These are phyloP conservation scores for Myopa tessellatipennis DNA, from an alignment of 2,888 invertebrate genomes.

Conservation along the genomic window DNA sequence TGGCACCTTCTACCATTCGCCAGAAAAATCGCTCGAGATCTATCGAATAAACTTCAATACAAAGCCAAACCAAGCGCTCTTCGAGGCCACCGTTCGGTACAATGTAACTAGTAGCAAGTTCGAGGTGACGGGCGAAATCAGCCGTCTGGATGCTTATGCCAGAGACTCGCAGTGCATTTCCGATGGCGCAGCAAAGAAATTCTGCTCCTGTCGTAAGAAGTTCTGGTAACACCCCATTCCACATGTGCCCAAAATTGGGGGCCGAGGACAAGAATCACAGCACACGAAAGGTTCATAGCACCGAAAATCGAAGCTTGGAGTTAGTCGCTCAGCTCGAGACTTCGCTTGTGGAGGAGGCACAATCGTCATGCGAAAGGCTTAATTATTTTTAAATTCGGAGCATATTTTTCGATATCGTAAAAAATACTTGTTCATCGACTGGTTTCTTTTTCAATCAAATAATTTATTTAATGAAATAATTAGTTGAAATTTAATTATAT, in stretches of 20 bases:
- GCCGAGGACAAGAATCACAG: neutral
- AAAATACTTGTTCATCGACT: too few species aligned
- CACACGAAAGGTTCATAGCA: neutral
- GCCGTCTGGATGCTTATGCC: slow-evolving; percentile 72
- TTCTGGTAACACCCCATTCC: slow-evolving; percentile 46
- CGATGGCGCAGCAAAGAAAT: slow-evolving; percentile 71
- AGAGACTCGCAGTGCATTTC: slow-evolving; percentile 70
- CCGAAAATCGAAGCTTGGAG: too few species aligned
- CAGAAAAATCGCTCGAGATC: slow-evolving; percentile 59
- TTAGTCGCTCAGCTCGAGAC: too few species aligned
- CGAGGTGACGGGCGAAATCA: slow-evolving; percentile 72
- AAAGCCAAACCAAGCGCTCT: slow-evolving; percentile 76
- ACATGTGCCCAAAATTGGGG: neutral
- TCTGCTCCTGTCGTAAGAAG: slow-evolving; percentile 70
- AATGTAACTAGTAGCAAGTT: slow-evolving; percentile 62
- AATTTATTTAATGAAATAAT: too few species aligned
- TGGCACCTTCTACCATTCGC: slow-evolving; percentile 29
- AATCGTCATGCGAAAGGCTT: too few species aligned
- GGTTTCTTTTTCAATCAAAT: too few species aligned
- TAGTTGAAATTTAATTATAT: too few species aligned
- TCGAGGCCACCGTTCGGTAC: slow-evolving; percentile 77
- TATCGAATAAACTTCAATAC: slow-evolving; percentile 79
- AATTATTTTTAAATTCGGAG: too few species aligned
- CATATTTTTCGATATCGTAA: too few species aligned
- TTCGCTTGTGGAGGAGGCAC: too few species aligned